phyloP scores from a whole-genome alignment of 2,888 invertebrate genomes.

The Dryocosmus kuriphilus region DNA sequence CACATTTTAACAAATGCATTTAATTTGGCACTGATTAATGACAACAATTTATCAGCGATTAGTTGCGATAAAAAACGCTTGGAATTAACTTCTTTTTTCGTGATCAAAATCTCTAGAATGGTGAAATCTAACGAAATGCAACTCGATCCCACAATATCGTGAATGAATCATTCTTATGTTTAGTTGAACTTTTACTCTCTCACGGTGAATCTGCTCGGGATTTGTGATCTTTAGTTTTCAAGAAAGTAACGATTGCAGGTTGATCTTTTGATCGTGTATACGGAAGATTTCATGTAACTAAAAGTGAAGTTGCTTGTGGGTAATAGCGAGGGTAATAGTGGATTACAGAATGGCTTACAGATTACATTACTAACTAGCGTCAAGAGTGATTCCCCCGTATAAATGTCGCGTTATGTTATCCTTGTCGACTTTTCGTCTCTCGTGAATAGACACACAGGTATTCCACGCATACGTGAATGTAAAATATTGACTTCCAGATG shows the following conservation, averaged over 20 bases:
- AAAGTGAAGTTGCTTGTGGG: neutral
- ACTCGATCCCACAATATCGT: conserved; percentile 20
- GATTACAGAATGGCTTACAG: conserved; percentile 8
- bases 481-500: conserved; percentile 45
- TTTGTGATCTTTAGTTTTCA: conserved; percentile 24
- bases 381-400: conserved; percentile 44
- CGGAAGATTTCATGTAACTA: neutral
- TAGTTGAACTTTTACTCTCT: conserved; percentile 34
- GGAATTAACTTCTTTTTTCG: conserved; percentile 9
- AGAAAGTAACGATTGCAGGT: conserved; percentile 32
- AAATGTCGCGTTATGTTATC: conserved; percentile 56
- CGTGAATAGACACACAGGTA: conserved; percentile 42
- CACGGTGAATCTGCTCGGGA: conserved; percentile 40
- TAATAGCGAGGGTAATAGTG: neutral
- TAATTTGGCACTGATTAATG: neutral
- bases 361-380: conserved; percentile 28
- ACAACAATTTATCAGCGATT: conserved; percentile 6
- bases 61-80: neutral
- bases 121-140: conserved; percentile 37
- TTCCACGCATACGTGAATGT: conserved; percentile 48
- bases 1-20: too few species aligned
- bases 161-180: conserved; percentile 23
- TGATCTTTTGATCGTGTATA: conserved; percentile 26
- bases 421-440: conserved; percentile 41
- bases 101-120: conserved; percentile 1